Conservation (phyloP, 2,888 invertebrate genomes). For the Junonia oenone region DNA sequence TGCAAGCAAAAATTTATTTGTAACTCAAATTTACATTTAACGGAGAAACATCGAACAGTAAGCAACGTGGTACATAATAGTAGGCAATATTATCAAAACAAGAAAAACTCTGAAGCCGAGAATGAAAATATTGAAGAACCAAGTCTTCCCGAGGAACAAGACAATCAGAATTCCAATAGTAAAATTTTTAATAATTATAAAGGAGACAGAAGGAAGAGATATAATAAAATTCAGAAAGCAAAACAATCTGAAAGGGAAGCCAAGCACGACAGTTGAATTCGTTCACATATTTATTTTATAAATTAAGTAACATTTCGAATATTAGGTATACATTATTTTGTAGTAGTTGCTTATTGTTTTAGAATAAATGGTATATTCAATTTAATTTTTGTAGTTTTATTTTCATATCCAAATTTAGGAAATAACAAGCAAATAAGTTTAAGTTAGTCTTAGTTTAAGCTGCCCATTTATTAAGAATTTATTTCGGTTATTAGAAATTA, state of each 20-base stretch:
- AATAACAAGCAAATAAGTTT: too few species aligned
- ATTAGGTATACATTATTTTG: conserved; percentile 21
- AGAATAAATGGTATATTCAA: conserved; percentile 1
- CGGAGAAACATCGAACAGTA: not conserved
- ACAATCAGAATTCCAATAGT: conserved; percentile 2
- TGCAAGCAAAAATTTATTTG: conserved; percentile 24
- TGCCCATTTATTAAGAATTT: too few species aligned
- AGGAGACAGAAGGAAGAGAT: conserved; percentile 20
- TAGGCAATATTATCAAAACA: conserved; percentile 24
- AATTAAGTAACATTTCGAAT: conserved; percentile 19
- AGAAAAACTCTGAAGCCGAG: conserved; percentile 2
- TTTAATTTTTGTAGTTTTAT: not conserved
- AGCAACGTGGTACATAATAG: conserved; percentile 27
- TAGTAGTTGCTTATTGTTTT: conserved; percentile 15
- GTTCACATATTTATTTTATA: not conserved
- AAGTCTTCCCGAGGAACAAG: not conserved
- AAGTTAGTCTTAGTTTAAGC: too few species aligned
- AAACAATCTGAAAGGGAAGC: not conserved
- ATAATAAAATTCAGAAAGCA: conserved; percentile 5
- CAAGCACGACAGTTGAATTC: not conserved
- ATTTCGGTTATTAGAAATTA: too few species aligned
- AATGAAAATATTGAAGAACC: not conserved
- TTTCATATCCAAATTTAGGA: too few species aligned
- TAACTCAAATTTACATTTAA: not conserved
- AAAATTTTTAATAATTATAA: not conserved